Evolutionary conservation across 2,113 vertebrate genomes (phyloP), one percentile per base, ranked within the genome.

Genomic region (Petaurus breviceps): DNA sequence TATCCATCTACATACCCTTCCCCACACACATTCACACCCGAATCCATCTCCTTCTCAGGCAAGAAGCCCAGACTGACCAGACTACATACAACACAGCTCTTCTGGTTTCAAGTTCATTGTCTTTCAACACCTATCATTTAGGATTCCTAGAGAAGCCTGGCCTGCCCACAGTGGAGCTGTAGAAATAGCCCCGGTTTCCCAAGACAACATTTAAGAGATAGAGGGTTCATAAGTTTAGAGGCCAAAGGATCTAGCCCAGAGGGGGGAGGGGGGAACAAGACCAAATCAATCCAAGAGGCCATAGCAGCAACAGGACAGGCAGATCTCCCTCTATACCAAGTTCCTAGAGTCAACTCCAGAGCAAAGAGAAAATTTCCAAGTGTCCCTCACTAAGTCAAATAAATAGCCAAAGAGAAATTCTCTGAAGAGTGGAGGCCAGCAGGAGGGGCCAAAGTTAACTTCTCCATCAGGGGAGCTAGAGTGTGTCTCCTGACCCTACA

Each of bases 321-420:
- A 84, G 37, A 1, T 22, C 0, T n/a, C 16, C 68, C 37, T 84
- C 68, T 84, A 19, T 7, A 43, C 19, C 37, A 19, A 68, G 31
- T 37, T 3, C 31, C 37, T 77, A 31, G 31, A 68, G 61, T 43
- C 14, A 19, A n/a, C 68, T 43, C 68, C 68, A 84, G n/a, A 84
- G 53, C 68, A 57, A 46, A 26, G 3, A 25, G 53, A 31, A 61
- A 61, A 6, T 54, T 51, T 46, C 19, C 50, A 26, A 43, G 31
- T 8, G 0, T 31, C 52, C 11, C 26, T 9, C 22, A 46, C 37
- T 6, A 52, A 0, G 22, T 0, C 0, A 26, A 7, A 90, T 11
- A 26, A 7, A 90, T 11, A 9, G 0, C 47, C n/a, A 0, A 55
- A 3, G 37, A 22, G 14, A 6, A 77, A 51, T 54, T 47, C 26